Evolutionary conservation across 2,113 vertebrate species (phyloP), one percentile per base, ranked within the genome.

Genomic region (Rhadina sibilatrix): DNA sequence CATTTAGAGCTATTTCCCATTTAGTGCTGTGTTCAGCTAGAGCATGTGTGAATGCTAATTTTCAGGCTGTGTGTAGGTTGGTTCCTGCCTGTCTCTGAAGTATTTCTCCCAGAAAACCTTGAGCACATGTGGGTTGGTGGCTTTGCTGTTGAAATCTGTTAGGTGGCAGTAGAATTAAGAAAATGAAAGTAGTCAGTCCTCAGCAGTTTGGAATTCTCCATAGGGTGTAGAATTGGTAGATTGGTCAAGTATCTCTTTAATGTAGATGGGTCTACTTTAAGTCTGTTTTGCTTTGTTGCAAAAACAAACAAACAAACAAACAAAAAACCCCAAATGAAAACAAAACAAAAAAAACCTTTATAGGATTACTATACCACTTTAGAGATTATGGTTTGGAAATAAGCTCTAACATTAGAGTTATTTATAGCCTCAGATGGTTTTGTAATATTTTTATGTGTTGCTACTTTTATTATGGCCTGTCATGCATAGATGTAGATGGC

Each of bases 151-250:
- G 47, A 81, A 94, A 42, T 49, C 50, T 79, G 87, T 95, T 69
- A 69, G 72, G 53, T 93, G 94, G 90, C 89, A 76, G 79, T 44
- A 94, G 54, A 83, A 88, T 89, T 65, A 83, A 68, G 82, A 95
- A 91, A 86, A 78, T 74, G 20, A 22, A 61, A 87, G 59, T 42
- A 61, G 22, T 53, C 37, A 46, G 56, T 27, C 81, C 20, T 83
- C 10, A 50, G 23, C 44, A 72, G 40, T 83, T 87, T 57, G 53
- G 38, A 86, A 35, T 86, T 86, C 76, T 95, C 30, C 22, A 14
- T 9, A 42, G 79, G n/a, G 9, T 35, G 18, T 31, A 44, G 15
- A 89, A 56, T 30, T 71, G 61, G 24, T 63, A 47, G 35, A 25
- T 63, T 40, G 44, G 17, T 78, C 6, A 24, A 38, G 7, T 59